Conservation (phyloP, 2,113 vertebrate species). For the Leptocoma aspasia region DNA sequence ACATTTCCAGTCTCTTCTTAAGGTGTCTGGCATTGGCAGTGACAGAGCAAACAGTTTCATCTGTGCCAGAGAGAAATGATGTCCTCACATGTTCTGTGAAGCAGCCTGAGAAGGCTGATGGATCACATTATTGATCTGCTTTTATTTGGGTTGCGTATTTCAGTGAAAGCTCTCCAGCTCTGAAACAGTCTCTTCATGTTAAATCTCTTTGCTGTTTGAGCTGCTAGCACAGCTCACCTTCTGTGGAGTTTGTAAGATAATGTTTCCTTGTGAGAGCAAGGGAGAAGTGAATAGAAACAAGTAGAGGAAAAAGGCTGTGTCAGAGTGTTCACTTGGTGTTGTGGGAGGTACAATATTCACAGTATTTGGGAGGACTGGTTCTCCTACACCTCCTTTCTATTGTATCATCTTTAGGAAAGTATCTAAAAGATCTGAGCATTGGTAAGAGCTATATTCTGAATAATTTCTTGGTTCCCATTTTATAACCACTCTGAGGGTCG, state of each 20-base stretch:
- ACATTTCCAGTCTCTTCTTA: not conserved
- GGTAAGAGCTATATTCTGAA: not conserved
- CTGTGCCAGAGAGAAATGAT: not conserved
- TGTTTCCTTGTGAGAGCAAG: not conserved
- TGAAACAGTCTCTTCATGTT: not conserved
- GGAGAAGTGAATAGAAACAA: not conserved
- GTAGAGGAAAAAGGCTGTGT: not conserved
- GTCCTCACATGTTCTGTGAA: not conserved
- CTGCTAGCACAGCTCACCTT: not conserved
- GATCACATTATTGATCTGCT: not conserved
- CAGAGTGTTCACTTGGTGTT: not conserved
- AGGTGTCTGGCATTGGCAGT: not conserved
- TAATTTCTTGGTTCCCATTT: not conserved
- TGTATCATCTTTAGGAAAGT: not conserved
- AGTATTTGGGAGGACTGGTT: not conserved
- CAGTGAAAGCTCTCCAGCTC: not conserved
- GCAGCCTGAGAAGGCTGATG: not conserved
- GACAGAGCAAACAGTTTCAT: not conserved
- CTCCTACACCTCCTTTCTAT: not conserved
- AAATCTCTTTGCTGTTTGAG: not conserved
- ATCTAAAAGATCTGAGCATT: not conserved
- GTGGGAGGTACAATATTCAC: accelerated
- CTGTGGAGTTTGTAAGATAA: not conserved
- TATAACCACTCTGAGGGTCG: accelerated
- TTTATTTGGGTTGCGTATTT: not conserved